Percentiles rank a stretch among this genome's conserved stretches.
Conservation (phyloP, 2,888 invertebrate genomes). For the Entomobrya proxima region DNA sequence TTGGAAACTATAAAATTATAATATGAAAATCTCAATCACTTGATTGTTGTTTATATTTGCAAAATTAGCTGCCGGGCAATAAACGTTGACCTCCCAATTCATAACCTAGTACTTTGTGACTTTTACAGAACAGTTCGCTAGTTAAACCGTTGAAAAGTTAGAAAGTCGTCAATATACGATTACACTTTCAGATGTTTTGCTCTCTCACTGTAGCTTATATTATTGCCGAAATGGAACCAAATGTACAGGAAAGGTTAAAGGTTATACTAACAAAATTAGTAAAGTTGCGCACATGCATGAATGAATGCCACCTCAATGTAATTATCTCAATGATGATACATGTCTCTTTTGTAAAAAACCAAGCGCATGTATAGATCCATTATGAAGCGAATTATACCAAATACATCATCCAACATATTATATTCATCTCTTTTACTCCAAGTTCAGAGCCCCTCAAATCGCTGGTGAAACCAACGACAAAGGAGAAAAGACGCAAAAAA, state of each 20-base stretch:
- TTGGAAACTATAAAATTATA: too few species aligned
- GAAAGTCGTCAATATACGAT: not conserved
- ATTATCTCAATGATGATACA: conserved; percentile 2
- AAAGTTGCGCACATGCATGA: not conserved
- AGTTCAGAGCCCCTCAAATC: not conserved
- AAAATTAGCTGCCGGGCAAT: too few species aligned
- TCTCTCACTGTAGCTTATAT: not conserved
- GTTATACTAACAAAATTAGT: conserved; percentile 18
- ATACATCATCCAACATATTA: not conserved
- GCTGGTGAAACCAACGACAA: conserved; percentile 4
- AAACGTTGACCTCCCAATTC: too few species aligned
- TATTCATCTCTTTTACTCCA: not conserved
- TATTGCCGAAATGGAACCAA: not conserved
- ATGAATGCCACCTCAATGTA: not conserved
- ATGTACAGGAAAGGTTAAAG: not conserved
- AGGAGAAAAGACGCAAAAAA: conserved; percentile 11
- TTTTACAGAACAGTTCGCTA: too few species aligned
- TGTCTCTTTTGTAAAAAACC: not conserved
- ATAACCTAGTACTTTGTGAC: too few species aligned
- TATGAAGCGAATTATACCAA: not conserved
- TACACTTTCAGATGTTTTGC: not conserved
- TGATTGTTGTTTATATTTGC: too few species aligned
- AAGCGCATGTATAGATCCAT: not conserved
- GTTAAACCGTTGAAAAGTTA: not conserved
- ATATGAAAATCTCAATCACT: too few species aligned